Percentiles rank a stretch among this genome's conserved stretches.
These are phyloP conservation scores for Perccottus glenii DNA, from an alignment of 2,113 vertebrate genomes.

Conservation along the genomic window DNA sequence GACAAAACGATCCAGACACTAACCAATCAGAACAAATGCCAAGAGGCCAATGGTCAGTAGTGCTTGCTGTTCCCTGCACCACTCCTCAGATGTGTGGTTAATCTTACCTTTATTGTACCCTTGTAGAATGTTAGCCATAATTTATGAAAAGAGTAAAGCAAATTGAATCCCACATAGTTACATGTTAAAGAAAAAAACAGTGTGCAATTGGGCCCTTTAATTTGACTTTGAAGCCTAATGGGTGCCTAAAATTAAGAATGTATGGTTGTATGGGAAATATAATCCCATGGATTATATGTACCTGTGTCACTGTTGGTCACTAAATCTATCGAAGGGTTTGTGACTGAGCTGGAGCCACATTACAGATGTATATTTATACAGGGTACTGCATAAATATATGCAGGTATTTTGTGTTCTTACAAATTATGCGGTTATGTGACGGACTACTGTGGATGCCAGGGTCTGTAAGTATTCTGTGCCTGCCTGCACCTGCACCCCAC, in stretches of 20 bases:
- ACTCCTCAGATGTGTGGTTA: neutral
- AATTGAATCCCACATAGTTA: no score
- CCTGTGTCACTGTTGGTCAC: no score
- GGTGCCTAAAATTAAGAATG: no score
- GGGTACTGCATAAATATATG: no score
- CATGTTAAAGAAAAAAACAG: no score
- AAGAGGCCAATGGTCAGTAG: conserved; percentile 3
- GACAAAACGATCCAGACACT: conserved; percentile 4
- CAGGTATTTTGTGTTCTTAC: no score
- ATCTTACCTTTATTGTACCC: conserved; percentile 2
- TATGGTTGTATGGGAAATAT: no score
- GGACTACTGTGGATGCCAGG: neutral
- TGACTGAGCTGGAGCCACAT: neutral
- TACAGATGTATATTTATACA: neutral
- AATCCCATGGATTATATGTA: no score
- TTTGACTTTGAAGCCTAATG: no score
- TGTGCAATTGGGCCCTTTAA: no score
- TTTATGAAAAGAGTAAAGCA: no score
- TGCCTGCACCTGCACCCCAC: conserved; percentile 6
- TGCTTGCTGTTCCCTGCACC: conserved; percentile 3
- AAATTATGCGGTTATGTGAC: no score
- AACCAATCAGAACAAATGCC: conserved; percentile 5
- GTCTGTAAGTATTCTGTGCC: neutral
- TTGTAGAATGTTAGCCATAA: neutral
- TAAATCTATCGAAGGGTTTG: neutral